Evolutionary conservation across 2,888 invertebrate species (phyloP), one percentile per base, ranked within the genome.

Genomic region (Stenodema calcarata): DNA sequence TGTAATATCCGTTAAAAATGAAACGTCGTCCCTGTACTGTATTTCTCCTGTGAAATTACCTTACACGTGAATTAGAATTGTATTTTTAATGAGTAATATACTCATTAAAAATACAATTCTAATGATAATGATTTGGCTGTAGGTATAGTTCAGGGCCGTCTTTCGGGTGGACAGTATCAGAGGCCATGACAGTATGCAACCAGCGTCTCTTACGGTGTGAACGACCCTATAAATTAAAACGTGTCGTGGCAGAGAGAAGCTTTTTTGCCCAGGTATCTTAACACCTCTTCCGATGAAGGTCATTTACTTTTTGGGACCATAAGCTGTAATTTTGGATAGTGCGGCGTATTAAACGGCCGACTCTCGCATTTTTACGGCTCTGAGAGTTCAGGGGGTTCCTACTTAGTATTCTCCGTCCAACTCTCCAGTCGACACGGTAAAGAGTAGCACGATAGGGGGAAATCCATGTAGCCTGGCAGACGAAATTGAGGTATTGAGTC

Each of bases 261-360:
- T 54, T 54, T 54, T 80, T 80, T 50, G 42, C 4, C 28, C 28
- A 47, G 80, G 80, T 23, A 44, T n/a, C 80, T 80, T 80, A 80
- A 80, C 80, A 50, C 80, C 80, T 80, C 47, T 47, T 80, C 23
- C 54, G 80, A 80, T 80, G 80, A 80, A 80, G 80, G 80, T 80
- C 80, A 80, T 80, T 80, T 80, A 50, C 80, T 80, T 80, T 80
- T 80, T 23, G 80, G 47, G 80, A 47, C 50, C 23, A 47, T 80
- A 80, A 80, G 44, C 80, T 80, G 80, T 80, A 50, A 80, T 80
- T 80, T 80, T 18, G 80, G 80, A 80, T 80, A 80, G 80, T 80
- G 28, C 80, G 50, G 23, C 50, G 28, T 50, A 47, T 80, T 54
- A 54, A 54, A 18, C 23, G 54, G 54, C 54, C 54, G 54, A n/a